Evolutionary conservation across 2,113 vertebrate species (phyloP).

Genomic region (Jaculus jaculus): DNA sequence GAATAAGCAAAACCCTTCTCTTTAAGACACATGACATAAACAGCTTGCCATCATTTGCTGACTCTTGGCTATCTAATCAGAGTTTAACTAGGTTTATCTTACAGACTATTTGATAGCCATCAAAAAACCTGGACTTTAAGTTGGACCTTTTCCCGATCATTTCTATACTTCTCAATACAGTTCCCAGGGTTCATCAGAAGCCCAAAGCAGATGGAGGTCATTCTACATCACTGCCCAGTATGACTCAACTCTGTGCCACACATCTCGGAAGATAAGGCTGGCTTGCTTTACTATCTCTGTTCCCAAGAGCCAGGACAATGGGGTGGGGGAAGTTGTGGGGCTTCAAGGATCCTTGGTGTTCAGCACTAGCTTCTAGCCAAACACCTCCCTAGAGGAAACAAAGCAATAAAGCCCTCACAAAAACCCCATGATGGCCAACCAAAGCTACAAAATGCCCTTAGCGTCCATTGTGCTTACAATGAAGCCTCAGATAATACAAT

Average conservation of each 20-base stretch:
- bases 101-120: not conserved
- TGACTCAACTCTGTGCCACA: not conserved
- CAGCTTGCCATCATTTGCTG: not conserved
- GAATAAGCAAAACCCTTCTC: not conserved
- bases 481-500: conserved; percentile 70
- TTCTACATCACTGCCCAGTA: not conserved
- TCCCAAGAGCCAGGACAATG: conserved; percentile 4
- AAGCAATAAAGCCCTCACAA: conserved; percentile 70
- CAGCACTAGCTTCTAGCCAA: conserved; percentile 67
- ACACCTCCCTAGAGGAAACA: conserved; percentile 52
- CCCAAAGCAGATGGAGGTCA: not conserved
- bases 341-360: conserved; percentile 59
- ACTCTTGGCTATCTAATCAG: not conserved
- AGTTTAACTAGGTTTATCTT: not conserved
- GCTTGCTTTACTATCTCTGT: not conserved
- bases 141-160: not conserved
- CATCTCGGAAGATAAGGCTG: conserved; percentile 18
- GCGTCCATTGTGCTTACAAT: conserved; percentile 59
- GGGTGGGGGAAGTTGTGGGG: not conserved
- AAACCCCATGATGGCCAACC: conserved; percentile 67
- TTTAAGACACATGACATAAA: not conserved
- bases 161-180: not conserved
- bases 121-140: not conserved
- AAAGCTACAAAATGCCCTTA: conserved; percentile 66
- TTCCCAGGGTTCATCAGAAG: not conserved